Percentiles rank a stretch among this genome's conserved stretches.
Conservation (phyloP, 2,113 vertebrate species). For the Crotalus helleri region DNA sequence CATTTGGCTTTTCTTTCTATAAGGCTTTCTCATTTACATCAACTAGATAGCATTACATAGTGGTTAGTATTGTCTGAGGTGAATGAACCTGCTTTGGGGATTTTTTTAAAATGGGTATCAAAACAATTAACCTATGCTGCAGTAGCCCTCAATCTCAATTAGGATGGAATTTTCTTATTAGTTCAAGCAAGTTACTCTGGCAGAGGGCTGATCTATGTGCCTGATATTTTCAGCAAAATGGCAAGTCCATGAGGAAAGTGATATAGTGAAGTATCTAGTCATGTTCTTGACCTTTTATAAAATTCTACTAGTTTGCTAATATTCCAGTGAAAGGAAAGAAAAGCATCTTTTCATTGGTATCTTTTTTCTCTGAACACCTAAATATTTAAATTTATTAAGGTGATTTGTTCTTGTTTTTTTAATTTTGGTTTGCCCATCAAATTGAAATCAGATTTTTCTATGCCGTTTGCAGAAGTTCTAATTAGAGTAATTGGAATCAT, state of each 20-base stretch:
- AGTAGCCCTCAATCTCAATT: constrained; percentile 49
- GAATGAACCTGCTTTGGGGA: constrained; percentile 11
- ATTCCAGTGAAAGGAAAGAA: constrained; percentile 44
- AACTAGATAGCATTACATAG: not conserved
- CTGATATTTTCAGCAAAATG: constrained; percentile 72
- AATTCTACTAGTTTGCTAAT: constrained; percentile 52
- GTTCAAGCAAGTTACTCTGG: constrained; percentile 50
- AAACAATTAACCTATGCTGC: constrained; percentile 47
- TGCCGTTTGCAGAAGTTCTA: not conserved
- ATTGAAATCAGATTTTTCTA: constrained; percentile 33
- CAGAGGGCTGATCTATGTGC: constrained; percentile 60
- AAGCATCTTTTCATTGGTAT: not conserved
- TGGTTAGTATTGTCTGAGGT: not conserved
- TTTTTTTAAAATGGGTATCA: constrained; percentile 33
- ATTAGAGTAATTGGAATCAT: not conserved
- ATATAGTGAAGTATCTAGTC: constrained; percentile 53
- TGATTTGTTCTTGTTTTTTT: not conserved
- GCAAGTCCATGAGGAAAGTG: constrained; percentile 59
- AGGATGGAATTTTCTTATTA: constrained; percentile 42
- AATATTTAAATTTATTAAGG: constrained; percentile 47
- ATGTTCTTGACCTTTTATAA: constrained; percentile 59
- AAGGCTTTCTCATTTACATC: not conserved
- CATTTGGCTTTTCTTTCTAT: not conserved
- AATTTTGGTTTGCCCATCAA: constrained; percentile 22
- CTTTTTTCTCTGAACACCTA: not conserved